Evolutionary conservation across 1,140 invertebrate species (phyloP).

Genomic region (Scylla paramamosain): DNA sequence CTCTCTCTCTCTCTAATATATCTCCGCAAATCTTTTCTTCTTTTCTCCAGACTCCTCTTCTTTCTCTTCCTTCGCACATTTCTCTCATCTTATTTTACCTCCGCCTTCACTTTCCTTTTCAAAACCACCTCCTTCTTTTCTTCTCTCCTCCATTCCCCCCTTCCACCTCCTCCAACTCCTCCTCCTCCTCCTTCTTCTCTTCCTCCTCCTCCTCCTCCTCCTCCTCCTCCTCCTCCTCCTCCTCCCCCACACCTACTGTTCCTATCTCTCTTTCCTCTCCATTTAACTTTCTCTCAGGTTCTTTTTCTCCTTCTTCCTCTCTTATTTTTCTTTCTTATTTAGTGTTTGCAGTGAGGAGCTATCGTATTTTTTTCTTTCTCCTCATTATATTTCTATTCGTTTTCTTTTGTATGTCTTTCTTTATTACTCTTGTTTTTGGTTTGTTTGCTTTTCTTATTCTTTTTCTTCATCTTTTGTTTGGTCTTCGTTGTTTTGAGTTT

Average conservation of each 20-base stretch:
- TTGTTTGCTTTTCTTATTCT: too few relatives aligned
- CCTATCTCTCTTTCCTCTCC: neutral
- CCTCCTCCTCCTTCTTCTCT: neutral
- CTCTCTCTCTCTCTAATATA: too few relatives aligned
- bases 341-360: too few relatives aligned
- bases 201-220: neutral
- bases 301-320: neutral
- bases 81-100: neutral
- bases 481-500: too few relatives aligned
- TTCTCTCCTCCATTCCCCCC: neutral
- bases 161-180: neutral
- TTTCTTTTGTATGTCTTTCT: neutral
- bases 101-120: neutral
- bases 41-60: too few relatives aligned
- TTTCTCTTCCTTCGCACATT: too few relatives aligned
- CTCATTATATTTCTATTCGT: neutral
- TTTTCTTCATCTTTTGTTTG: too few relatives aligned
- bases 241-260: neutral
- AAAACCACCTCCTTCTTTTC: neutral
- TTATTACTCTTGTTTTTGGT: neutral
- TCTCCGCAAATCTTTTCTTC: too few relatives aligned
- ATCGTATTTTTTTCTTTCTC: too few relatives aligned
- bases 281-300: neutral
- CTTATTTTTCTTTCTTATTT: neutral
- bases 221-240: neutral